Evolutionary conservation across 2,888 invertebrate genomes (phyloP), one percentile per base, ranked within the genome.

Genomic region (Lordiphosa fenestrarum): DNA sequence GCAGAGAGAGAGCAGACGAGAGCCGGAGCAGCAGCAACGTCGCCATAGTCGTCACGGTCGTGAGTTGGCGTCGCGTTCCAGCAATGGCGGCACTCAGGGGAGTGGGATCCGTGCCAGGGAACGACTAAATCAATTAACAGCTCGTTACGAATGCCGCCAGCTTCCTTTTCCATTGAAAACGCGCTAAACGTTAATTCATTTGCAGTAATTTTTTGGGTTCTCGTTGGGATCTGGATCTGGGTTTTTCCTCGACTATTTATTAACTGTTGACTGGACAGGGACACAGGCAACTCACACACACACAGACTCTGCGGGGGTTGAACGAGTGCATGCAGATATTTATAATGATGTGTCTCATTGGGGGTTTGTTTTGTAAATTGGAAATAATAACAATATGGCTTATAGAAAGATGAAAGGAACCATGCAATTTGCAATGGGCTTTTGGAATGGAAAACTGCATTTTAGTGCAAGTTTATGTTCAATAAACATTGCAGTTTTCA

Each of bases 81-180:
- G 80, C 80, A 82, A 80, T 80, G 80, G 80, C 83, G 82, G 82
- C 68, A 78, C 75, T 80, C 80, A 81, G 73, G 40, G 42, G 61
- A 40, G 57, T 37, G 48, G 39, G 54, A 53, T 44, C 56, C 48
- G 64, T 58, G 57, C 66, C 65, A 66, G 54, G 33, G 50, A 77
- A 67, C 74, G 73, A 67, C 78, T 82, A 82, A 80, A 80, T 80
- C 80, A 80, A 84, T 80, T 84, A 82, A 84, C 80, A 80, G 84
- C 75, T 80, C 80, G 63, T 84, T 80, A 65, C 47, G 60, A 60
- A 59, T 59, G 76, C 76, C 62, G 80, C 72, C 68, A 58, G 63
- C 56, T 63, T 63, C 63, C 63, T 63, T 51, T 61, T 62, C 56
- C 65, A 51, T 35, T 39, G 50, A 63, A 62, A 30, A 30, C 30